Percentiles rank a stretch among this genome's conserved stretches.
Conservation (phyloP, 37 sponge, comb jelly and placozoan species). For the Bolinopsis microptera region DNA sequence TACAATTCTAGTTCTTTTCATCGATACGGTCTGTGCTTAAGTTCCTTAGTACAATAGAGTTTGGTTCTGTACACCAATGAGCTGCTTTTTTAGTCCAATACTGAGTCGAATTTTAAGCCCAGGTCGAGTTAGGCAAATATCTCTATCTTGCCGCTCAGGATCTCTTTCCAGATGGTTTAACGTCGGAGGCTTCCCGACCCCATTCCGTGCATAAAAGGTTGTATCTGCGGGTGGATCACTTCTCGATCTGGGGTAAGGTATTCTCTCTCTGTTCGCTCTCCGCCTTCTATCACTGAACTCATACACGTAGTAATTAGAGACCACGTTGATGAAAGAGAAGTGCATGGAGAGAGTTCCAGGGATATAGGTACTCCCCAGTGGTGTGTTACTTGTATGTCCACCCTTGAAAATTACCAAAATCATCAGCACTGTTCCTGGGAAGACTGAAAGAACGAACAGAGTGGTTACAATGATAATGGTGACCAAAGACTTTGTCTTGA, state of each 20-base stretch:
- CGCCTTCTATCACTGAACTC: background rate
- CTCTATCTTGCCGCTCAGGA: no score
- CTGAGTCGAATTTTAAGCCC: no score
- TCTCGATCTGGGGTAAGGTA: background rate
- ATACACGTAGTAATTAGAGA: background rate
- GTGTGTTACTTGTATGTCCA: background rate
- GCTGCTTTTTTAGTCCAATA: no score
- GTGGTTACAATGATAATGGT: background rate
- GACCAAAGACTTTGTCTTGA: background rate
- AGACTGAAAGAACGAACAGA: background rate
- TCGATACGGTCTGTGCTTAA: no score
- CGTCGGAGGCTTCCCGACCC: no score
- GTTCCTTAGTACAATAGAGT: no score
- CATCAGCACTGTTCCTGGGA: conserved; percentile 15
- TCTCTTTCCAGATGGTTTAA: no score
- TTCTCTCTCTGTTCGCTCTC: background rate
- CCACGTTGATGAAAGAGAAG: conserved; percentile 28
- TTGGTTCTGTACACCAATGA: no score
- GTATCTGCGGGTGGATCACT: background rate
- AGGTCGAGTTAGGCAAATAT: no score
- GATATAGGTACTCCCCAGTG: background rate
- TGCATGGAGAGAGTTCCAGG: conserved; percentile 13
- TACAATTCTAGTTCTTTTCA: no score
- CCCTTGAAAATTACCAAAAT: background rate
- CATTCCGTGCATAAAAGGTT: no score